These are phyloP conservation scores for Ochotona princeps DNA, from an alignment of 2,113 vertebrate genomes.

Conservation along the genomic window DNA sequence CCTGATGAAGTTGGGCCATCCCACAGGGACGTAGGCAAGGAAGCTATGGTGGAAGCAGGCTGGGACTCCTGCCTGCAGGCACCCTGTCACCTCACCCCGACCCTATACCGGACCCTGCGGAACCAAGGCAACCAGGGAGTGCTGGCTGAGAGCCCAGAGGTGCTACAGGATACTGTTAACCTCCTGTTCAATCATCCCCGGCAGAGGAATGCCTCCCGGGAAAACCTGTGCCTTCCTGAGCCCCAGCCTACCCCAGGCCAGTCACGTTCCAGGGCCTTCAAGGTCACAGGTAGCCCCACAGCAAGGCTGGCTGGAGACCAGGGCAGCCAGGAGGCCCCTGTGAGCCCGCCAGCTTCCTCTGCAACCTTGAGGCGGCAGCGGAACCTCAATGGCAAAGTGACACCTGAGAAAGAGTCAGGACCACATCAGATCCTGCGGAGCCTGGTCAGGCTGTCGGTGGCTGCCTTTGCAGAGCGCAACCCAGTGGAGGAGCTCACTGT, in stretches of 20 bases:
- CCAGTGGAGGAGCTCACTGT: constrained; percentile 89
- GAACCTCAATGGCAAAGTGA: constrained; percentile 67
- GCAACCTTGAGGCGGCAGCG: constrained; percentile 84
- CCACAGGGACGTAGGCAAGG: constrained; percentile 39
- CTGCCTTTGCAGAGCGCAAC: constrained; percentile 92
- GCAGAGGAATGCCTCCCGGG: constrained; percentile 62
- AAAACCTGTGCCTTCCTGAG: constrained; percentile 65
- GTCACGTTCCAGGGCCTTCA: constrained; percentile 81
- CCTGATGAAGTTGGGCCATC: constrained; percentile 74
- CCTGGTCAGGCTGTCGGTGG: constrained; percentile 95
- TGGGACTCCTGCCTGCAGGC: constrained; percentile 79
- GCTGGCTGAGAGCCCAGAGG: constrained; percentile 75
- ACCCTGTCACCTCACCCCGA: constrained; percentile 88
- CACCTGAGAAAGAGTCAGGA: constrained; percentile 70
- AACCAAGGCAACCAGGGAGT: constrained; percentile 87
- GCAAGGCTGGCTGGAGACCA: constrained; percentile 13
- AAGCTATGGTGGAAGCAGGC: constrained; percentile 52
- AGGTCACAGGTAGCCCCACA: constrained; percentile 72
- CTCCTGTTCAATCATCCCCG: constrained; percentile 84
- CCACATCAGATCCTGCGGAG: constrained; percentile 92
- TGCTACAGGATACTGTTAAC: constrained; percentile 74
- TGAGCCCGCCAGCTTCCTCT: constrained; percentile 11
- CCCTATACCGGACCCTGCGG: constrained; percentile 89
- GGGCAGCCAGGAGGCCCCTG: not conserved
- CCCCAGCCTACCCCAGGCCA: constrained; percentile 55